Evolutionary conservation across 1,140 invertebrate genomes (phyloP), one percentile per base, ranked within the genome.

Genomic region (Cherax destructor): DNA sequence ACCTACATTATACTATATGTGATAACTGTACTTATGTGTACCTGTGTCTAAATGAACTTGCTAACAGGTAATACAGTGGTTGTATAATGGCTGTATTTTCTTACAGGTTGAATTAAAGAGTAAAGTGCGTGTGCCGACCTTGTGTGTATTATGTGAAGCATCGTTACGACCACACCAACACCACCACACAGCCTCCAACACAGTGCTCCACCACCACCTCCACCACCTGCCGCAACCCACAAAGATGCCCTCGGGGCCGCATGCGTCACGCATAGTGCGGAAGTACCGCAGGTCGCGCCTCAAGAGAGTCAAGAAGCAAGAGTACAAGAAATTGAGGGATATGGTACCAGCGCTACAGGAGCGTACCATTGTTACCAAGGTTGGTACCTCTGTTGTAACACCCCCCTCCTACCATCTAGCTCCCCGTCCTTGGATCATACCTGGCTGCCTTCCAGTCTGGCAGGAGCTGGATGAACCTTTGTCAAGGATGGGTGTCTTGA

Each of bases 331-430:
- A 83, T 81, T 94, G 18, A 90, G 91, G 16, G 88, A 92, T 10
- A 94, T 94, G 92, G 93, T 94, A 0, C 94, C 94, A 13, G 90
- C 94, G 9, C 85, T 94, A 16, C 92, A 93, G 47, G 80, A 90
- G 30, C 93, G 93, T 85, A 83, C 93, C 5, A 90, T 91, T 16
- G 94, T 94, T 1, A 93, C 94, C 4, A 94, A 94, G 93, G 94
- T 93, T 83, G 83, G 86, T 56, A 10, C 0, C 52, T 10, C 3
- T 13, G 52, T 56, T 56, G 52, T 56, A 4, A 13, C 16, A 16
- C 13, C 30, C 30, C 41, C 50, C 56, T n/a, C 50, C 49, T 10
- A 56, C 79, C 79, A 41, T 2, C 30, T n/a, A 18, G 13, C 18
- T 50, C 76, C 5, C 41, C 50, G 7, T 49, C 30, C 21, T 21